Conservation (phyloP, 2,113 vertebrate species). For the Cinclus mexicanus region DNA sequence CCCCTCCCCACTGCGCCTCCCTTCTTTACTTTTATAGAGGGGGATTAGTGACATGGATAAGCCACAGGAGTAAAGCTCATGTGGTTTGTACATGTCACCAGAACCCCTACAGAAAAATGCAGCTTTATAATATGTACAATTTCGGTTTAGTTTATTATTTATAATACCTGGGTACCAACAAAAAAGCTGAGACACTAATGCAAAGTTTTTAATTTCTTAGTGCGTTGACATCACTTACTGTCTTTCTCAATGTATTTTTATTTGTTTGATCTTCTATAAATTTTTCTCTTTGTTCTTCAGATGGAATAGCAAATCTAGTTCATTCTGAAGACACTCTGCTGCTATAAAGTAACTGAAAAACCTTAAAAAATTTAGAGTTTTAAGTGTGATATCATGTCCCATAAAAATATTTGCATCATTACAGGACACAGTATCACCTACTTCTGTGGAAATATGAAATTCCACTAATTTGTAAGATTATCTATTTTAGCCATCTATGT, state of each 20-base stretch:
- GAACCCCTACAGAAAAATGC: slow-evolving; percentile 56
- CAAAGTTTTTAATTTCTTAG: slow-evolving; percentile 7
- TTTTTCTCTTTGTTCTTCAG: slow-evolving; percentile 65
- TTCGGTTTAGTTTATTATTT: slow-evolving; percentile 67
- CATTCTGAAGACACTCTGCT: not conserved
- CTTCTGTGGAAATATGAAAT: not conserved
- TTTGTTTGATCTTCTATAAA: slow-evolving; percentile 64
- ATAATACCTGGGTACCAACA: slow-evolving; percentile 61
- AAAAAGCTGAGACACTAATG: slow-evolving; percentile 61
- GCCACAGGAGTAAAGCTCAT: slow-evolving; percentile 52
- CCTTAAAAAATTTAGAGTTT: slow-evolving; percentile 49
- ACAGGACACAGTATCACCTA: slow-evolving; percentile 36
- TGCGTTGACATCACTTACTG: slow-evolving; percentile 58
- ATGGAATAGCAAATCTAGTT: slow-evolving; percentile 39
- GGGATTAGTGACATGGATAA: slow-evolving; percentile 41
- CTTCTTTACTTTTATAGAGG: not conserved
- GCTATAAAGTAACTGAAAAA: slow-evolving; percentile 10
- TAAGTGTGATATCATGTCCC: slow-evolving; percentile 50
- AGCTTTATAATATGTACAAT: slow-evolving; percentile 48
- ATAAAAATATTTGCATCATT: slow-evolving; percentile 34
- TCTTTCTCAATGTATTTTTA: slow-evolving; percentile 62
- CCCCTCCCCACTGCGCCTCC: not conserved
- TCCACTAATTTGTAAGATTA: not conserved
- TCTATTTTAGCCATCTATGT: not conserved
- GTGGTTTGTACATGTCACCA: slow-evolving; percentile 74